A percentile compares a stretch with the other conserved stretches of the same genome.
These are phyloP conservation scores for Sapajus apella DNA, from an alignment of 2,113 vertebrate species.

Conservation along the genomic window DNA sequence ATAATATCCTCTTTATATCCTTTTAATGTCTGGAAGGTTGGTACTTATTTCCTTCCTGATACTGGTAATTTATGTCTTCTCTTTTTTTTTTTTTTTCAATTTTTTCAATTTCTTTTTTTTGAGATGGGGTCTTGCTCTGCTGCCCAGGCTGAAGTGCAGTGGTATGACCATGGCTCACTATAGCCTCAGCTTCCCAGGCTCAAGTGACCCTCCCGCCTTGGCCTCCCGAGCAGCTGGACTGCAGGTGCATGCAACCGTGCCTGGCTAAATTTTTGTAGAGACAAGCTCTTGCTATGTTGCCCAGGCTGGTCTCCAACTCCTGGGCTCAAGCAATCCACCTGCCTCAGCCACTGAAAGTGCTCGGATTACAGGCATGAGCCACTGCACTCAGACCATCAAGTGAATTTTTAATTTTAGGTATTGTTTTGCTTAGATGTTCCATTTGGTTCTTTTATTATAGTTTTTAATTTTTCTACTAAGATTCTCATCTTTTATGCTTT, in stretches of 20 bases:
- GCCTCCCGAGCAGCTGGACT: neutral
- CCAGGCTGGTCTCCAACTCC: neutral
- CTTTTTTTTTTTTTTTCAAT: neutral
- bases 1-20: neutral
- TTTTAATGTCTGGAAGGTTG: neutral
- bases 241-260: neutral
- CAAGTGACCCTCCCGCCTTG: neutral
- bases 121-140: neutral
- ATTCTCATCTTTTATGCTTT: neutral
- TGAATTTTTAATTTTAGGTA: neutral
- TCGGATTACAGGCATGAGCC: neutral
- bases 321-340: neutral
- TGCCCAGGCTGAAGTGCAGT: neutral
- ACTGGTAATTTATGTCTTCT: neutral
- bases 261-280: neutral
- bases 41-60: neutral
- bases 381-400: neutral
- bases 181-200: neutral
- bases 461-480: neutral
- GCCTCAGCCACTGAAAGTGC: neutral
- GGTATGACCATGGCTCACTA: neutral
- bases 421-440: neutral
- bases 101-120: neutral
- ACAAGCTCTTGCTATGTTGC: neutral
- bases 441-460: neutral